These are phyloP conservation scores for Apantesis nais DNA, from an alignment of 2,888 invertebrate species.

Conservation along the genomic window DNA sequence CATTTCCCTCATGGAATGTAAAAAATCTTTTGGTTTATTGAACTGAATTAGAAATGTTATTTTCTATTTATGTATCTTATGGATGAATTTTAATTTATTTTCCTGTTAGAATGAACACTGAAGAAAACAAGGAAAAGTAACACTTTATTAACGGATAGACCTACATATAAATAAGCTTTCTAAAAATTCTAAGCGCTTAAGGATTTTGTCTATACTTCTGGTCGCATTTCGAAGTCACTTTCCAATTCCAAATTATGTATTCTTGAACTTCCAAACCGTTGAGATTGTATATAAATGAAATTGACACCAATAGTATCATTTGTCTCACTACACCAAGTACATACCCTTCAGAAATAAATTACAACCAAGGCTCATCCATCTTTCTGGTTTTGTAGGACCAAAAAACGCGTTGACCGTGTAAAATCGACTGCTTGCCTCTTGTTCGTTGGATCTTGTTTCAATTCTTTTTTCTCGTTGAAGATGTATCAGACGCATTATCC, in stretches of 20 bases:
- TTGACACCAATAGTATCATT: not conserved
- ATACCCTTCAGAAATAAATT: slow-evolving; percentile 51
- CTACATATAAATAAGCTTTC: slow-evolving; percentile 1
- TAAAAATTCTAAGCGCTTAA: not conserved
- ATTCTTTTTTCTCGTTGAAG: slow-evolving; percentile 77
- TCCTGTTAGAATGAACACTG: not conserved
- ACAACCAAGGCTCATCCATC: slow-evolving; percentile 63
- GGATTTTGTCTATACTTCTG: not conserved
- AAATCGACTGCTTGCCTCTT: slow-evolving; percentile 73
- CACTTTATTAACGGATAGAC: not conserved
- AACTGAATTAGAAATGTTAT: not conserved
- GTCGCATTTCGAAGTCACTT: not conserved
- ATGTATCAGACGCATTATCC: slow-evolving; percentile 81
- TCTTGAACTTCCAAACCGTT: not conserved
- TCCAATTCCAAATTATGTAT: not conserved
- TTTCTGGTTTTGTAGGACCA: slow-evolving; percentile 68
- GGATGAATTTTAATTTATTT: not conserved
- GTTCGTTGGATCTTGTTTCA: slow-evolving; percentile 71
- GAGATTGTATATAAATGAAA: not conserved
- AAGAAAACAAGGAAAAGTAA: not conserved
- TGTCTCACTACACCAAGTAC: slow-evolving; percentile 2
- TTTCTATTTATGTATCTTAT: not conserved
- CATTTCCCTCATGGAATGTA: not conserved
- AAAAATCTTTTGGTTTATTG: not conserved
- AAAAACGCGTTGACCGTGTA: slow-evolving; percentile 70